These are phyloP conservation scores for Cyprinodon diabolis DNA, from an alignment of 2,797 vertebrate genomes.

Conservation along the genomic window DNA sequence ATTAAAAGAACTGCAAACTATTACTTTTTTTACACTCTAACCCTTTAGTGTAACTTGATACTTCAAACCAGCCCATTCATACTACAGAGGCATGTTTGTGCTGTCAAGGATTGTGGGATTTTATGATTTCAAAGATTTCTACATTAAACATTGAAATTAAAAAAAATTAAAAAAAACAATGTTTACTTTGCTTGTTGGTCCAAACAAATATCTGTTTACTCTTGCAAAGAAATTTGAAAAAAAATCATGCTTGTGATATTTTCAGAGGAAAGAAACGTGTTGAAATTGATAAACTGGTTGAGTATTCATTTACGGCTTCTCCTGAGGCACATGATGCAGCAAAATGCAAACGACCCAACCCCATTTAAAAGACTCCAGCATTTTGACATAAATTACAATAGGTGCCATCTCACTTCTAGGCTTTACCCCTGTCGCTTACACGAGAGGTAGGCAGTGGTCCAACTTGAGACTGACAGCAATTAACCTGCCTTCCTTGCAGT, in stretches of 20 bases:
- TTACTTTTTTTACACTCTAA: background rate
- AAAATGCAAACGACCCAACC: constrained; percentile 65
- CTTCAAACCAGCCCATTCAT: background rate
- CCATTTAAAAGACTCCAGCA: constrained; percentile 69
- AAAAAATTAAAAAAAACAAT: too few relatives aligned
- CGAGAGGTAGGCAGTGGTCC: constrained; percentile 90
- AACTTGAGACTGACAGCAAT: constrained; percentile 99
- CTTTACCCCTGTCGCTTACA: constrained; percentile 70
- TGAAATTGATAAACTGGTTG: constrained; percentile 50
- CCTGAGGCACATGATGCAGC: constrained; percentile 66
- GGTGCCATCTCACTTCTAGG: constrained; percentile 73
- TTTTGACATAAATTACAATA: constrained; percentile 77
- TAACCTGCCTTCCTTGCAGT: constrained; percentile 92
- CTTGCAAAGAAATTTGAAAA: constrained; percentile 5
- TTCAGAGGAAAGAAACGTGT: constrained; percentile 5
- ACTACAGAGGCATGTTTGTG: background rate
- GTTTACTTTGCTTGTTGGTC: constrained; percentile 1
- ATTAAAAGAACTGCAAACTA: background rate
- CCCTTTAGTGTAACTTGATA: background rate
- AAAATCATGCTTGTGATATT: background rate
- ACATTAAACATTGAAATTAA: background rate
- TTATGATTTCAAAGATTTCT: background rate
- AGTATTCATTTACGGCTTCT: constrained; percentile 70
- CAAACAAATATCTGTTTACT: constrained; percentile 18
- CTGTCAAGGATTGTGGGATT: background rate